Percentiles rank a stretch among this genome's conserved stretches.
These are phyloP conservation scores for Sinopyrophorus schimmeli DNA, from an alignment of 2,888 invertebrate species.

Conservation along the genomic window DNA sequence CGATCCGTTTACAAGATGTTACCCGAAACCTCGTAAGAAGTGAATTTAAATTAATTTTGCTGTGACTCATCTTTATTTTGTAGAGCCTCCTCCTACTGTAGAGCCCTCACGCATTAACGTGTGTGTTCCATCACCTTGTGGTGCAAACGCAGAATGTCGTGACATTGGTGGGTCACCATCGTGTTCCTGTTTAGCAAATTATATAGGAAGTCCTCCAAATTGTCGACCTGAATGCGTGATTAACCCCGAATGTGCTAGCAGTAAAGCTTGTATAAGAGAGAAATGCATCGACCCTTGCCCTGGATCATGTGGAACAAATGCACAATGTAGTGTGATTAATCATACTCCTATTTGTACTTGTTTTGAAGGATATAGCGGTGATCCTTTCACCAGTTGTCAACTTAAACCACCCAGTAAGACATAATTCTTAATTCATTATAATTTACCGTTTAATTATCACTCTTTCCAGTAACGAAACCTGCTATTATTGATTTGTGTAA, in stretches of 20 bases:
- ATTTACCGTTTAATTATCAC: not conserved
- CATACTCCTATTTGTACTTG: conserved; percentile 69
- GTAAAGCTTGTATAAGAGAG: conserved; percentile 66
- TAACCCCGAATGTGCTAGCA: conserved; percentile 68
- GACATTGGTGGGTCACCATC: conserved; percentile 57
- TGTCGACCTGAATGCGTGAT: conserved; percentile 67
- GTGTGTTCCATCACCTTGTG: conserved; percentile 68
- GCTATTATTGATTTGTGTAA: conserved; percentile 58
- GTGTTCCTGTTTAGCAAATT: conserved; percentile 63
- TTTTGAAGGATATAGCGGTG: conserved; percentile 66
- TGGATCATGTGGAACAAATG: conserved; percentile 66
- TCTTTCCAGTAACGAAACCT: conserved; percentile 47
- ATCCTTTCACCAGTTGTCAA: conserved; percentile 77
- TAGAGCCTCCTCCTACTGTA: conserved; percentile 28
- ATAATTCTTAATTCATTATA: not conserved
- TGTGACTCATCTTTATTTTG: conserved; percentile 8
- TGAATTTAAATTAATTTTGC: not conserved
- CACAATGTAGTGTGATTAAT: conserved; percentile 66
- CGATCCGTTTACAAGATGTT: conserved; percentile 68
- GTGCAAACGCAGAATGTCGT: conserved; percentile 64
- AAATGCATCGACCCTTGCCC: conserved; percentile 68
- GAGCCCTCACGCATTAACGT: conserved; percentile 47
- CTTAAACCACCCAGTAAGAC: conserved; percentile 53
- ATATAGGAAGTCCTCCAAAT: conserved; percentile 67
- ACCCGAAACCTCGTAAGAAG: conserved; percentile 53